Evolutionary conservation across 2,113 vertebrate species (phyloP).

Genomic region (Dromas ardeola): DNA sequence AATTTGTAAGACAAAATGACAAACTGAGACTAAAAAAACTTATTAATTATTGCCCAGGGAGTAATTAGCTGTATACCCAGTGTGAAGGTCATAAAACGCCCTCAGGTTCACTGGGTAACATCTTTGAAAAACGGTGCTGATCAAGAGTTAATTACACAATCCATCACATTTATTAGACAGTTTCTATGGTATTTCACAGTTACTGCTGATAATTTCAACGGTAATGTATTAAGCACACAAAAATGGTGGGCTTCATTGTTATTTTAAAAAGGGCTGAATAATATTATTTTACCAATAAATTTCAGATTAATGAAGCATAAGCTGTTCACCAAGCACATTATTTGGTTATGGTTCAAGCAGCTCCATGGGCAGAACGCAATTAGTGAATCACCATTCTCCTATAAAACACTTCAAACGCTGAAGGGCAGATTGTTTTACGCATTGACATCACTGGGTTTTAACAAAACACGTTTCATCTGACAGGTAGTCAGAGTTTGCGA

Average conservation of each 20-base stretch:
- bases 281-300: conserved; percentile 35
- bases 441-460: not conserved
- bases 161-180: conserved; percentile 77
- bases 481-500: not conserved
- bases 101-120: conserved; percentile 68
- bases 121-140: conserved; percentile 71
- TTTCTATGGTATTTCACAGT: conserved; percentile 70
- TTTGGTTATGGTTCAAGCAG: not conserved
- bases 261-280: not conserved
- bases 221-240: conserved; percentile 22
- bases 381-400: not conserved
- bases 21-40: conserved; percentile 60
- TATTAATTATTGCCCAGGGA: conserved; percentile 82
- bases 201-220: conserved; percentile 62
- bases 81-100: conserved; percentile 72
- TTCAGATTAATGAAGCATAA: conserved; percentile 5
- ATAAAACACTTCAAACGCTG: not conserved
- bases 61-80: conserved; percentile 78
- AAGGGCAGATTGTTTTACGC: not conserved
- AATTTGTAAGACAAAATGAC: conserved; percentile 71
- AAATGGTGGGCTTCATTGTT: not conserved
- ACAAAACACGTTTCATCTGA: conserved; percentile 13
- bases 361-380: not conserved
- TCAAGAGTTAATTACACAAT: conserved; percentile 81
- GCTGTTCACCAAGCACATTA: not conserved